A percentile compares a stretch with the other conserved stretches of the same genome.
Evolutionary conservation across 2,797 vertebrate genomes (phyloP).

Genomic region (Tragelaphus oryx): DNA sequence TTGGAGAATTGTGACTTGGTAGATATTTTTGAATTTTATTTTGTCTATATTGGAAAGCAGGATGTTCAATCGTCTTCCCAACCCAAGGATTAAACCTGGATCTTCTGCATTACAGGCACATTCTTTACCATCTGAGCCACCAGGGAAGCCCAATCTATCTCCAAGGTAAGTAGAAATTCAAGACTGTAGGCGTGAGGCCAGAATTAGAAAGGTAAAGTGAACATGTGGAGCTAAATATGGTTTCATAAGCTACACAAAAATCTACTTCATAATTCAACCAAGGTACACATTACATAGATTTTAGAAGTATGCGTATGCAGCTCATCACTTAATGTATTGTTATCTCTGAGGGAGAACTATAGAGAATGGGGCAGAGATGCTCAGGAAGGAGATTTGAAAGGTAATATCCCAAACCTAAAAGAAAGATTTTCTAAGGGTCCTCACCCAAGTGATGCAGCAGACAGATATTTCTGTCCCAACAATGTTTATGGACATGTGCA

Average conservation of each 20-base stretch:
- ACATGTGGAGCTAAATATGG: not conserved
- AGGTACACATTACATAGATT: not conserved
- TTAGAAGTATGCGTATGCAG: not conserved
- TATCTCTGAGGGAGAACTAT: not conserved
- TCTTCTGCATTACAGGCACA: not conserved
- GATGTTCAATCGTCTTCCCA: not conserved
- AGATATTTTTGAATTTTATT: not conserved
- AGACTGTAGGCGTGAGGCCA: not conserved
- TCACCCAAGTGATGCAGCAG: not conserved
- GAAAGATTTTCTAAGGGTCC: not conserved
- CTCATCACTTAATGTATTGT: not conserved
- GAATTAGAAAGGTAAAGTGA: not conserved
- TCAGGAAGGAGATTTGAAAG: not conserved
- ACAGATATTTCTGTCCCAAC: not conserved
- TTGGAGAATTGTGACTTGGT: not conserved
- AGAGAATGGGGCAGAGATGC: not conserved
- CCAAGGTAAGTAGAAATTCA: not conserved
- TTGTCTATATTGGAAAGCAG: not conserved
- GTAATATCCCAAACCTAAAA: not conserved
- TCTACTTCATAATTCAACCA: not conserved
- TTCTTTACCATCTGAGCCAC: not conserved
- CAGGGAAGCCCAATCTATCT: not conserved
- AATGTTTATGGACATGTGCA: not conserved
- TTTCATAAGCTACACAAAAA: not conserved
- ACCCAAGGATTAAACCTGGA: not conserved